phyloP scores from a whole-genome alignment of 37 sponge, comb jelly and placozoan genomes.

The Halisarca cf. caerulea region DNA sequence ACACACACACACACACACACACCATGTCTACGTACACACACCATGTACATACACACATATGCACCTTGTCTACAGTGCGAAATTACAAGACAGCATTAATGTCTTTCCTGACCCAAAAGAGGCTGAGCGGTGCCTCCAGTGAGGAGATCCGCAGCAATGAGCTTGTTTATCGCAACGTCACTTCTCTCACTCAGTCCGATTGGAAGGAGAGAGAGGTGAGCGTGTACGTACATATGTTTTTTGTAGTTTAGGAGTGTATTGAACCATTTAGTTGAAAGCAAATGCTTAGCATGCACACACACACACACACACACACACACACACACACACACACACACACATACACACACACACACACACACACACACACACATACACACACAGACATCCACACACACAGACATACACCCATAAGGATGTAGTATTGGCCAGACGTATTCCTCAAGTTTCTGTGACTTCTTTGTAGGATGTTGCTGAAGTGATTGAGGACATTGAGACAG shows the following conservation, averaged over 20 bases:
- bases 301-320: too few species aligned
- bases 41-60: too few species aligned
- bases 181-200: not conserved
- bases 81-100: not conserved
- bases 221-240: not conserved
- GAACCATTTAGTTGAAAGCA: too few species aligned
- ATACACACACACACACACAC: too few species aligned
- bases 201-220: constrained; percentile 19
- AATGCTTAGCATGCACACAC: too few species aligned
- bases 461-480: constrained; percentile 40
- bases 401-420: not conserved
- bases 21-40: too few species aligned
- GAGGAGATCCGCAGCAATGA: not conserved
- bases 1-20: too few species aligned
- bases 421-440: not conserved
- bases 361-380: too few species aligned
- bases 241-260: not conserved
- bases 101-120: constrained; percentile 4
- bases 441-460: not conserved
- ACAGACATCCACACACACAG: too few species aligned
- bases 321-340: too few species aligned
- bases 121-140: not conserved
- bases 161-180: not conserved
- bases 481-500: constrained; percentile 32
- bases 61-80: constrained; percentile 38